Conservation (phyloP, 1,140 invertebrate species). For the Drosophila santomea region DNA sequence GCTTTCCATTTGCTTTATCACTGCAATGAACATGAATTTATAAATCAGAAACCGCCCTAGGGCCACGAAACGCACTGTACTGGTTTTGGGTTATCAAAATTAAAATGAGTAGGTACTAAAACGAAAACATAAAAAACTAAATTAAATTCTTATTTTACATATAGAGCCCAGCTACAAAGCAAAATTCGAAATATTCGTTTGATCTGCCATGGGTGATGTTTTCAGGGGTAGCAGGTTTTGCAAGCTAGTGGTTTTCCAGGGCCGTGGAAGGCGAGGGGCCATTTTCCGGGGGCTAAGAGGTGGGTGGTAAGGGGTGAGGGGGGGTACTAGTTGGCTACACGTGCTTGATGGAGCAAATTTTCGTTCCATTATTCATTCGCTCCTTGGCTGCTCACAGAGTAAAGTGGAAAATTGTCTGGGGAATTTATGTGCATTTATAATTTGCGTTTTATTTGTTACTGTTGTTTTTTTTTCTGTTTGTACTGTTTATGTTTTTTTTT, state of each 20-base stretch:
- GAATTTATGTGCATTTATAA: constrained; percentile 55
- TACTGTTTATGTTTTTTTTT: neutral
- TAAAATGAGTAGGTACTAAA: constrained; percentile 20
- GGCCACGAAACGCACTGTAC: constrained; percentile 8
- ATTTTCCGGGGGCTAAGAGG: neutral
- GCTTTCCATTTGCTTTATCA: neutral
- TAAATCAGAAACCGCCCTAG: no score
- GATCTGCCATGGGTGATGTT: constrained; percentile 35
- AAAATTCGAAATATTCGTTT: constrained; percentile 46
- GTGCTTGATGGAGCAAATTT: constrained; percentile 52
- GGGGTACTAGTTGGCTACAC: constrained; percentile 17
- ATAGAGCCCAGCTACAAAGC: constrained; percentile 22
- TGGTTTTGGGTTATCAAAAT: constrained; percentile 6
- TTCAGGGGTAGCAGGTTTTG: neutral
- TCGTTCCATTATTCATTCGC: constrained; percentile 52
- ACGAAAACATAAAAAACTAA: constrained; percentile 11
- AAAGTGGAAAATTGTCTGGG: constrained; percentile 52
- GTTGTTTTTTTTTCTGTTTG: neutral
- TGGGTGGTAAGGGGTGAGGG: neutral
- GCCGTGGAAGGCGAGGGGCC: neutral
- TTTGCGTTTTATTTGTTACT: constrained; percentile 32
- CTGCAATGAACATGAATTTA: neutral
- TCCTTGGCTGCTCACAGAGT: constrained; percentile 41
- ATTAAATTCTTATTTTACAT: constrained; percentile 35
- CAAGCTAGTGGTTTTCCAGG: no score